Percentiles rank a stretch among this genome's conserved stretches.
These are phyloP conservation scores for Salvelinus fontinalis DNA, from an alignment of 2,113 vertebrate species.

Conservation along the genomic window DNA sequence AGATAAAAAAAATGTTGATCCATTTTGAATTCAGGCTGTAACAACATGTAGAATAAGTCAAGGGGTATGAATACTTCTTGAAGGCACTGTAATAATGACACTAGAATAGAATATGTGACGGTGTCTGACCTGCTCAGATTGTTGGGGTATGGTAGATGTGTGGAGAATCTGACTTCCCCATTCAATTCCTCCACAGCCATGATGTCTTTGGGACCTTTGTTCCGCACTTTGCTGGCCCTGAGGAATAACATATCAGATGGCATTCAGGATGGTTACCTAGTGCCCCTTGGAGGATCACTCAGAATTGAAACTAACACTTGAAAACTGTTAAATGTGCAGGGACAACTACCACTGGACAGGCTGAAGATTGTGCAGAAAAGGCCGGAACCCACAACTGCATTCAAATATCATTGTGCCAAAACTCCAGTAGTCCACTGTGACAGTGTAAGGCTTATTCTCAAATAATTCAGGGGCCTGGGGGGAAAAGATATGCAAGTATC, in stretches of 20 bases:
- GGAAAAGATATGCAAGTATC: slow-evolving; percentile 15
- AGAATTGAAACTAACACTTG: not conserved
- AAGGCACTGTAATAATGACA: not conserved
- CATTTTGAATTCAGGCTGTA: too few species aligned
- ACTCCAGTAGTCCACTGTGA: slow-evolving; percentile 98
- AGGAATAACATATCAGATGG: not conserved
- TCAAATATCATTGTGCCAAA: slow-evolving; percentile 98
- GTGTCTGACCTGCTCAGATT: slow-evolving; percentile 84
- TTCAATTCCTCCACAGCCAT: slow-evolving; percentile 95
- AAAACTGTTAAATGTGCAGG: not conserved
- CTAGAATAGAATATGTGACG: not conserved
- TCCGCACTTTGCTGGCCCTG: slow-evolving; percentile 95
- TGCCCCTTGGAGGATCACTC: too few species aligned
- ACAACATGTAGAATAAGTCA: too few species aligned
- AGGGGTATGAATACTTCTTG: too few species aligned
- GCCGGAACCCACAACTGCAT: slow-evolving; percentile 93
- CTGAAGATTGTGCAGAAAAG: slow-evolving; percentile 94
- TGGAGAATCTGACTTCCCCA: slow-evolving; percentile 90
- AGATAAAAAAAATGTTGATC: too few species aligned
- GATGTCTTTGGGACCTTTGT: slow-evolving; percentile 94
- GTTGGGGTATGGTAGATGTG: slow-evolving; percentile 91
- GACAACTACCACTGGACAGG: slow-evolving; percentile 90
- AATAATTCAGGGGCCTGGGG: slow-evolving; percentile 94
- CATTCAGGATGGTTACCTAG: too few species aligned
- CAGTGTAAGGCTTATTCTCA: slow-evolving; percentile 93